These are phyloP conservation scores for Daktulosphaira vitifoliae DNA, from an alignment of 1,140 invertebrate species.

Conservation along the genomic window DNA sequence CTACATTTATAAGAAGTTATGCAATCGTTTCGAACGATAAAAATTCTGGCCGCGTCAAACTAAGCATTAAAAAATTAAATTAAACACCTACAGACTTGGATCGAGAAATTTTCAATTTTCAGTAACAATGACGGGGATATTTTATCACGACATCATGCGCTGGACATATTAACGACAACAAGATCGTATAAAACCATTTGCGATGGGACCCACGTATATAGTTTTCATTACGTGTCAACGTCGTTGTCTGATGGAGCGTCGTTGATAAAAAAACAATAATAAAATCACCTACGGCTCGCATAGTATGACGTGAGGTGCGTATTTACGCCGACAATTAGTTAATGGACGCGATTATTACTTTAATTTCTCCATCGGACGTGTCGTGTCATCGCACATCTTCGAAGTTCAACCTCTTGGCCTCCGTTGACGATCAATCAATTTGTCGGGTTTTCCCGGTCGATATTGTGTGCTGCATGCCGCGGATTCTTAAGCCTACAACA, in stretches of 20 bases:
- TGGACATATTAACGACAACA: background rate
- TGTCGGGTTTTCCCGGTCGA: background rate
- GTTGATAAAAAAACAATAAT: background rate
- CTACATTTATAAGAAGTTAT: too few species aligned
- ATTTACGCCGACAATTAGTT: conserved; percentile 23
- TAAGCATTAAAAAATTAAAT: too few species aligned
- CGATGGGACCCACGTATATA: background rate
- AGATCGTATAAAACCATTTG: background rate
- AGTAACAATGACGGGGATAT: too few species aligned
- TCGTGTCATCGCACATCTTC: background rate
- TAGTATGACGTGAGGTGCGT: too few species aligned
- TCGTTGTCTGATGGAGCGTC: conserved; percentile 10
- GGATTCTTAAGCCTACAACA: too few species aligned
- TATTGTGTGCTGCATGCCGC: too few species aligned
- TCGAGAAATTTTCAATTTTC: too few species aligned
- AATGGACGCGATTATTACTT: conserved; percentile 11
- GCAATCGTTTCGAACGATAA: too few species aligned
- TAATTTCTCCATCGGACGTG: background rate
- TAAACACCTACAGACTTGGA: too few species aligned
- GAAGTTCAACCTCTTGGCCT: background rate
- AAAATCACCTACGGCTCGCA: background rate
- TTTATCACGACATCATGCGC: too few species aligned
- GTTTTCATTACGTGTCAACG: conserved; percentile 8
- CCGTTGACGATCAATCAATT: conserved; percentile 23
- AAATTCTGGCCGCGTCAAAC: too few species aligned